These are phyloP conservation scores for Pelodytes ibericus DNA, from an alignment of 2,797 vertebrate genomes.

Conservation along the genomic window DNA sequence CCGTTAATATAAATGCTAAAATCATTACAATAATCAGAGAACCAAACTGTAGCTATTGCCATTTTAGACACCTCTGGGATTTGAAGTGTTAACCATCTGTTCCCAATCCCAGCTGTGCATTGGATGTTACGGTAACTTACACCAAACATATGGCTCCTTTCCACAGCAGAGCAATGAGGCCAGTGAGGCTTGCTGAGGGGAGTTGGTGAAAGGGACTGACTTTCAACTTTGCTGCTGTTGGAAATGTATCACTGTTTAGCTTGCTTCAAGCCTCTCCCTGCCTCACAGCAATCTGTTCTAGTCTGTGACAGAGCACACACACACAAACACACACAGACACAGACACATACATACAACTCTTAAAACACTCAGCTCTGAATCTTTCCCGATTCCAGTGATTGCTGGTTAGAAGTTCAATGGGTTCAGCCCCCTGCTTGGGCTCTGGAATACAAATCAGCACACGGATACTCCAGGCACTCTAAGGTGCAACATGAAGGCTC, in stretches of 20 bases:
- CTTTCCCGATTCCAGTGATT: constrained; percentile 11
- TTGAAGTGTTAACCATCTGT: constrained; percentile 49
- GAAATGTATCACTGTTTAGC: constrained; percentile 51
- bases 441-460: background rate
- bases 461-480: constrained; percentile 16
- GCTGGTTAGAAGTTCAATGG: constrained; percentile 24
- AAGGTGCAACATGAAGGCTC: constrained; percentile 74
- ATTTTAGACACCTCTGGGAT: background rate
- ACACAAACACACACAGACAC: background rate
- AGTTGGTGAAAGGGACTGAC: constrained; percentile 51
- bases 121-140: constrained; percentile 57
- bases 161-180: constrained; percentile 48
- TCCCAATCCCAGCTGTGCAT: constrained; percentile 49
- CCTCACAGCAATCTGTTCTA: constrained; percentile 37
- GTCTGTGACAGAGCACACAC: constrained; percentile 3
- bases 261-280: constrained; percentile 42
- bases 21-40: too few species aligned
- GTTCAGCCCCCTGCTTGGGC: constrained; percentile 13
- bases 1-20: too few species aligned
- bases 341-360: constrained; percentile 6
- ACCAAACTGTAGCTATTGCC: constrained; percentile 4
- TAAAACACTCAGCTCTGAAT: constrained; percentile 12
- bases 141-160: constrained; percentile 54
- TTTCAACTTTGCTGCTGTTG: constrained; percentile 13
- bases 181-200: constrained; percentile 38